Evolutionary conservation across 2,888 invertebrate genomes (phyloP).

Genomic region (Monoplex corrugatus): DNA sequence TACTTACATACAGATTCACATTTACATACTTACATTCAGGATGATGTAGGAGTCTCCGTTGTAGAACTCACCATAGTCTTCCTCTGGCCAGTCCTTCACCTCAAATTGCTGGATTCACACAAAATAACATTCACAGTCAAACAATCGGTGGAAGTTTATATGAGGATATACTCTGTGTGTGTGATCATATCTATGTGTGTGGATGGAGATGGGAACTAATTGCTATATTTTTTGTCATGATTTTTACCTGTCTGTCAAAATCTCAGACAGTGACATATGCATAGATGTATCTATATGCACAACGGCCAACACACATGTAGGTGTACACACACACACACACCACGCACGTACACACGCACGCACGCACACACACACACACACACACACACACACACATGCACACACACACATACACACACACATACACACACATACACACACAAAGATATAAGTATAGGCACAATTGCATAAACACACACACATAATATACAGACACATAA

Average conservation of each 20-base stretch:
- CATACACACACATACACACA: neutral
- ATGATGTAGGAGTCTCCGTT: conserved; percentile 79
- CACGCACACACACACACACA: neutral
- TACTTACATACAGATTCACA: too few species aligned
- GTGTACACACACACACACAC: neutral
- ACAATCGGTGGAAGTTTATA: neutral
- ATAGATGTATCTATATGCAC: neutral
- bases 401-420: neutral
- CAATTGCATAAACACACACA: too few species aligned
- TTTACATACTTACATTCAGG: conserved; percentile 76
- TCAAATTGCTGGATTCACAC: conserved; percentile 71
- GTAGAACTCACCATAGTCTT: conserved; percentile 76
- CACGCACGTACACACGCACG: neutral
- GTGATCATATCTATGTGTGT: neutral
- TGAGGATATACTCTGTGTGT: neutral
- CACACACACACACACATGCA: neutral
- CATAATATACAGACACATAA: too few species aligned
- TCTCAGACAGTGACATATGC: neutral
- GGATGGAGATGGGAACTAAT: neutral
- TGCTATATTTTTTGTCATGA: neutral
- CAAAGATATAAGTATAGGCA: neutral
- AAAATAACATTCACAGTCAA: neutral
- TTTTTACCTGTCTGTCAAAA: too few species aligned
- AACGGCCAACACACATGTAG: neutral
- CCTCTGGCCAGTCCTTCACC: conserved; percentile 71